Evolutionary conservation across 2,797 vertebrate genomes (phyloP).

Genomic region (Cynopterus sphinx): DNA sequence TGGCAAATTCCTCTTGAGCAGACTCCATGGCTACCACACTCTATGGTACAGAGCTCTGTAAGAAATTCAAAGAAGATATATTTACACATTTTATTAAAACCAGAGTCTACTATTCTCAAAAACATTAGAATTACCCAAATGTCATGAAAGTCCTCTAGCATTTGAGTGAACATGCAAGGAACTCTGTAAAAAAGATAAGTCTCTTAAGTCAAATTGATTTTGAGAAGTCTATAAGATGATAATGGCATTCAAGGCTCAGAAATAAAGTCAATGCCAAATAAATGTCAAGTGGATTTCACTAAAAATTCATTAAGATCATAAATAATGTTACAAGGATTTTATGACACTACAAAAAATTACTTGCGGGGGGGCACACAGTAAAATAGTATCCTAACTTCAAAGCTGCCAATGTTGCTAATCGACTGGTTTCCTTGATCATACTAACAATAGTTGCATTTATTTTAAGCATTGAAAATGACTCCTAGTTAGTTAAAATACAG

Average conservation of each 20-base stretch:
- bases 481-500: slow-evolving; percentile 42
- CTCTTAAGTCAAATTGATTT: slow-evolving; percentile 37
- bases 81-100: slow-evolving; percentile 31
- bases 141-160: not conserved
- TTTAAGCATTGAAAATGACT: slow-evolving; percentile 57
- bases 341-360: not conserved
- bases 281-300: slow-evolving; percentile 34
- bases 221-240: slow-evolving; percentile 47
- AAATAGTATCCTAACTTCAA: slow-evolving; percentile 33
- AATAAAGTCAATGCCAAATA: slow-evolving; percentile 51
- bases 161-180: not conserved
- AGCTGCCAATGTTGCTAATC: slow-evolving; percentile 37
- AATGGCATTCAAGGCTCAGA: slow-evolving; percentile 29
- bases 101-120: not conserved
- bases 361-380: not conserved
- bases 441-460: slow-evolving; percentile 61
- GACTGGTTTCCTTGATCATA: slow-evolving; percentile 46
- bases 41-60: slow-evolving; percentile 94
- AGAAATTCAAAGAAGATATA: not conserved
- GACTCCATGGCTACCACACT: slow-evolving; percentile 94
- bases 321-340: slow-evolving; percentile 56
- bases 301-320: slow-evolving; percentile 53
- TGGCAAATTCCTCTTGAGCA: slow-evolving; percentile 94
- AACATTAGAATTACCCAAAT: slow-evolving; percentile 24
- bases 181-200: slow-evolving; percentile 11